phyloP scores from a whole-genome alignment of 2,797 vertebrate species.

The Protonibea diacanthus region DNA sequence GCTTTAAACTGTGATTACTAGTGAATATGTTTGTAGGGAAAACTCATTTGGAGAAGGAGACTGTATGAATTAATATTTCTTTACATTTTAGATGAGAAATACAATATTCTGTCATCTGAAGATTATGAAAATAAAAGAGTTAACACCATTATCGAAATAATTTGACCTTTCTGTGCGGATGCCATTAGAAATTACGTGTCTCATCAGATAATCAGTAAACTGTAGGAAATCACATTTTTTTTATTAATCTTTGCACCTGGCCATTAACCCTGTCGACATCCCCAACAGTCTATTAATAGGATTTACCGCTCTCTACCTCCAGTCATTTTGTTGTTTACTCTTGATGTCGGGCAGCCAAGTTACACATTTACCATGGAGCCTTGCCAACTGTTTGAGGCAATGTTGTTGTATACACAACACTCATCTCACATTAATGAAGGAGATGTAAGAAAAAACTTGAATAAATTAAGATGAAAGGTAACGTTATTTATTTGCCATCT shows the following conservation, averaged over 20 bases:
- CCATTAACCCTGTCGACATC: slow-evolving; percentile 29
- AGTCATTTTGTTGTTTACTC: slow-evolving; percentile 45
- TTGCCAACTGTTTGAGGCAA: slow-evolving; percentile 39
- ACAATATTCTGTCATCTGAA: neutral
- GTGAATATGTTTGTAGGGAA: neutral
- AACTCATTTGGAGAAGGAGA: neutral
- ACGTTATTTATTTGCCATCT: neutral
- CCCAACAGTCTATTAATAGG: slow-evolving; percentile 17
- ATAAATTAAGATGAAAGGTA: slow-evolving; percentile 1
- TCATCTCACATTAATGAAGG: slow-evolving; percentile 15
- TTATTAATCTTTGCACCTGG: slow-evolving; percentile 36
- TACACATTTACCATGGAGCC: slow-evolving; percentile 38
- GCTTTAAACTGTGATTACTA: neutral
- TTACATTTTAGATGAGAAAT: slow-evolving; percentile 4
- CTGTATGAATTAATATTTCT: neutral
- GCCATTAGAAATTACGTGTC: slow-evolving; percentile 26
- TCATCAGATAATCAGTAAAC: slow-evolving; percentile 41
- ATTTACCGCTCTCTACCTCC: slow-evolving; percentile 24
- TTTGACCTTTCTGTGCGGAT: slow-evolving; percentile 25
- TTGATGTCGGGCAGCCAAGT: slow-evolving; percentile 38
- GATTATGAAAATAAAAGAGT: neutral
- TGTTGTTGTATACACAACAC: slow-evolving; percentile 19
- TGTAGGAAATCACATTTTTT: slow-evolving; percentile 40
- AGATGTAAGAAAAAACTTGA: slow-evolving; percentile 7
- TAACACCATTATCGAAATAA: neutral